Evolutionary conservation across 2,797 vertebrate species (phyloP), one percentile per base, ranked within the genome.

Genomic region (Hafferia zeledoni): DNA sequence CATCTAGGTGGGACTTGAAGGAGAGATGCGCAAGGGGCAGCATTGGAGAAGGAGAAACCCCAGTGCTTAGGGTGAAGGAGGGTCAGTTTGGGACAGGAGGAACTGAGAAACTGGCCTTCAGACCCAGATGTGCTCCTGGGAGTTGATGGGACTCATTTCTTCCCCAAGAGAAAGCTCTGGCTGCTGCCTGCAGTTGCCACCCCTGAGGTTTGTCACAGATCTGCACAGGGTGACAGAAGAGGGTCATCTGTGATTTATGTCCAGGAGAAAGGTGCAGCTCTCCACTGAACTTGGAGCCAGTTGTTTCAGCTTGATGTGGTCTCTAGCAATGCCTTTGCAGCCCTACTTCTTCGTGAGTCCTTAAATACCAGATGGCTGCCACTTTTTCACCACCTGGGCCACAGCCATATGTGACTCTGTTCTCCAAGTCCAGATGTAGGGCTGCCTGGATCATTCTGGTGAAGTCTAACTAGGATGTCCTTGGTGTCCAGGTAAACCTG

Each of bases 401-500:
- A 9, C 33, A 72, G 50, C 71, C 18, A 1, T 9, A 3, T n/a
- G 15, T 50, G 49, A 71, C 39, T 17, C 3, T 53, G 25, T 71
- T 74, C 5, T 61, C 43, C 17, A 9, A 12, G 39, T 43, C 31
- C 31, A 8, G 46, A 23, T 25, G 8, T 61, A 35, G 39, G 49
- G 13, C 39, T 79, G 64, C 35, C 30, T 14, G 5, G 49, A 8
- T 53, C 17, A 7, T 67, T 13, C 35, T 53, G 25, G 6, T 31
- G 55, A 20, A 50, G 4, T 65, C 72, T 91, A 24, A 95, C 2
- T 4, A 27, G 33, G 44, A 10, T 44, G 25, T 87, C 18, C 78
- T 71, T 44, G 88, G n/a, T 87, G 60, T 69, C 60, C 97, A 99
- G 99, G 99, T 99, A 77, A 99, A 99, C 95, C 98, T 99, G 94